Base-by-base conservation (phyloP, 1,140 invertebrate species). In the Tyrophagus putrescentiae region DNA sequence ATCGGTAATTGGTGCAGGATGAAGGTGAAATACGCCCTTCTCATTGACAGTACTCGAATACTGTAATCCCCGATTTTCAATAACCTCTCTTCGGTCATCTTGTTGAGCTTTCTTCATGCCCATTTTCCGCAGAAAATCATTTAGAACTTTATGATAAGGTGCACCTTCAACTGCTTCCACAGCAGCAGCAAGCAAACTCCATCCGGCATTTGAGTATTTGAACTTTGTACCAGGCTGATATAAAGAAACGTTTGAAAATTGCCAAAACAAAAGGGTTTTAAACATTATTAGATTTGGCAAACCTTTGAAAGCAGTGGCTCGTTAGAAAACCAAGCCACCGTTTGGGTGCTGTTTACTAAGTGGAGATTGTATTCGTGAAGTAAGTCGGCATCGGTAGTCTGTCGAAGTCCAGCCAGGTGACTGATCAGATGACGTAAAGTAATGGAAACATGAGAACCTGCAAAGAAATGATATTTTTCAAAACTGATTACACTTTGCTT, bases 1-100 rank as follows among this genome's bases (percentile, higher is more conserved):
- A 41, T 57, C 56, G 21, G 25, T 39, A 23, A 57, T 57, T 57
- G 13, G 13, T 57, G 56, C 16, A 21, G 32, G 32, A 4, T 28
- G 2, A 3, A 57, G 1, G 9, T 21, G 52, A n/a, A n/a, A n/a
- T n/a, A n/a, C n/a, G n/a, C n/a, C n/a, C n/a, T n/a, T n/a, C n/a
- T 6, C 6, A n/a, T 7, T 41, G 39, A 57, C 16, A 41, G 56
- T 57, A 3, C 1, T 2, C 16, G 21, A 25, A n/a, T n/a, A n/a
- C n/a, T n/a, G n/a, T n/a, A n/a, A n/a, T n/a, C n/a, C n/a, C n/a
- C n/a, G 31, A 41, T 57, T 57, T 25, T 21, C 9, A 3, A 57
- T 41, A 3, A 57, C 11, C 13, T 34, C 7, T 2, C 13, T 9
- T 16, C 56, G 56, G 16, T 23, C 23, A 7, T 57, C 56, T 2